A percentile compares a stretch with the other conserved stretches of the same genome.
Conservation (phyloP, 2,888 invertebrate genomes). For the Brachynemurus nebulosus region DNA sequence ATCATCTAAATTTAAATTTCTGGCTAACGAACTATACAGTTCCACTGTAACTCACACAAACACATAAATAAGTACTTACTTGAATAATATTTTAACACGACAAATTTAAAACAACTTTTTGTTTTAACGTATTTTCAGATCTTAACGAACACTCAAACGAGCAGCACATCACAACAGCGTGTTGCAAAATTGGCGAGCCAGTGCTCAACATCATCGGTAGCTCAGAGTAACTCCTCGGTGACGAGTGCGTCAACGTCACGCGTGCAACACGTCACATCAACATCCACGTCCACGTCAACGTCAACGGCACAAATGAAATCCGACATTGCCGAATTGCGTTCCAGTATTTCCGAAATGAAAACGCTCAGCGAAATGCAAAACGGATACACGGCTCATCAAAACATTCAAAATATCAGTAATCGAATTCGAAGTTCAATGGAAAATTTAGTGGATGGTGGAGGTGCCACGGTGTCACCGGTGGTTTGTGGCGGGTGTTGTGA, state of each 20-base stretch:
- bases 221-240: slow-evolving; percentile 42
- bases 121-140: no score
- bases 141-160: no score
- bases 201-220: no score
- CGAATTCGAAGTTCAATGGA: slow-evolving; percentile 57
- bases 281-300: slow-evolving; percentile 25
- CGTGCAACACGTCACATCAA: slow-evolving; percentile 33
- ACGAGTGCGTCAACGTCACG: slow-evolving; percentile 44
- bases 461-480: no score
- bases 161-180: neutral
- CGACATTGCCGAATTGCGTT: slow-evolving; percentile 63
- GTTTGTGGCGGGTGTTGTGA: no score
- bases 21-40: no score
- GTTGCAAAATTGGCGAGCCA: slow-evolving; percentile 23
- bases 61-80: no score
- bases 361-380: slow-evolving; percentile 33
- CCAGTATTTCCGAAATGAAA: slow-evolving; percentile 79
- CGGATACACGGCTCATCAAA: no score
- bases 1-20: no score
- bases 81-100: no score
- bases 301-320: slow-evolving; percentile 57
- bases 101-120: no score
- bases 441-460: slow-evolving; percentile 60
- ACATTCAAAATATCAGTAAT: slow-evolving; percentile 12
- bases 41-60: no score